Conservation (phyloP, 2,888 invertebrate genomes). For the Acanthoscelides obtectus region DNA sequence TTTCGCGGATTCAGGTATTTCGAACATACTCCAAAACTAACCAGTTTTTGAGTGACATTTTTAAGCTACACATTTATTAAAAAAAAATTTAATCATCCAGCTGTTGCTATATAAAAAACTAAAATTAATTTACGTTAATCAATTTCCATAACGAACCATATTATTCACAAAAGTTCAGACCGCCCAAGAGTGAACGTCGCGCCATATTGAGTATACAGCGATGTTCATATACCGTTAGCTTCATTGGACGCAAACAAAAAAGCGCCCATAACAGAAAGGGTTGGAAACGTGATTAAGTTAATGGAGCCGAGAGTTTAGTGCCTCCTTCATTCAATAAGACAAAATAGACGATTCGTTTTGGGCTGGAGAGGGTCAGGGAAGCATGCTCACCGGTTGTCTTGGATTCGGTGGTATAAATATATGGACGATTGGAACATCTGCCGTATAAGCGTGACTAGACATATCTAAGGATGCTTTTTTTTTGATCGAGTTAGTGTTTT, state of each 20-base stretch:
- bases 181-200: not conserved
- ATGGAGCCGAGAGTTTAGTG: constrained; percentile 27
- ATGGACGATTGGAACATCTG: not conserved
- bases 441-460: not conserved
- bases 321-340: constrained; percentile 20
- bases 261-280: constrained; percentile 16
- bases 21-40: no score
- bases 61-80: no score
- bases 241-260: constrained; percentile 1
- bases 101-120: no score
- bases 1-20: no score
- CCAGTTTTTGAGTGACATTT: no score
- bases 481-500: not conserved
- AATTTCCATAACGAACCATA: not conserved
- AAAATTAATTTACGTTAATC: no score
- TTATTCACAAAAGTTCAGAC: not conserved
- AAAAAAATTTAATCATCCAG: no score
- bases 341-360: constrained; percentile 23
- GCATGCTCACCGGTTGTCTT: not conserved
- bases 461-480: not conserved
- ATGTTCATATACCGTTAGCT: not conserved
- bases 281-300: constrained; percentile 25
- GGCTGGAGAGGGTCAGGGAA: constrained; percentile 11
- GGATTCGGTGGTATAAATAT: not conserved
- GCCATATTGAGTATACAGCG: not conserved